Base-by-base conservation (phyloP, 2,113 vertebrate genomes). In the Eurystomus gularis region DNA sequence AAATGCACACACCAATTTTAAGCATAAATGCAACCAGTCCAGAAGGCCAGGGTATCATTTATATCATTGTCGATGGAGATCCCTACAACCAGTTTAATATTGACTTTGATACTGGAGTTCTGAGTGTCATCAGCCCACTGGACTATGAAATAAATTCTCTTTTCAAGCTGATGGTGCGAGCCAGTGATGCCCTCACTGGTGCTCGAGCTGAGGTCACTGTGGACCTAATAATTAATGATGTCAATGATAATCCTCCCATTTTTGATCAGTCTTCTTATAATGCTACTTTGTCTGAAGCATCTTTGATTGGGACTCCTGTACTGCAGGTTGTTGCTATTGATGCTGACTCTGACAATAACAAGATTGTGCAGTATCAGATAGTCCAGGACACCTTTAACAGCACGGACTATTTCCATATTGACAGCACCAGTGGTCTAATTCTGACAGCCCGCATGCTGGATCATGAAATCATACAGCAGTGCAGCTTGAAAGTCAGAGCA, bases 391-490 rank as follows among this genome's bases (percentile, higher is more conserved):
- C 97, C 12, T 98, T 98, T 80, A 99, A 99, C 96, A 99, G 98
- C 96, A 99, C 99, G 0, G 99, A 99, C 78, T 99, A 99, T 90
- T 99, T 99, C 88, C 99, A 99, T 96, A 99, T 99, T 60, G 99
- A 99, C 81, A 99, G 99, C 23, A 98, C 98, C 88, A 99, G 99
- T 61, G 99, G 99, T 61, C 97, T 99, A 40, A 99, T 99, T 90
- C 97, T 99, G 60, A 99, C 99, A 13, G 99, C 99, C 1, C 98
- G 99, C 24, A 98, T 99, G 97, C 96, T 99, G 24, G 99, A 99
- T 97, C 99, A 99, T 26, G 99, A 99, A 73, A 86, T 98, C 33
- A 96, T 99, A 48, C 99, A 99, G 42, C 98, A 98, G 42, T 99
- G 99, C 88, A 97, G 97, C 60, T 98, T 99, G 88, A 98, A 98